A percentile compares a stretch with the other conserved stretches of the same genome.
phyloP scores from a whole-genome alignment of 2,113 vertebrate species.

The Anguilla rostrata region DNA sequence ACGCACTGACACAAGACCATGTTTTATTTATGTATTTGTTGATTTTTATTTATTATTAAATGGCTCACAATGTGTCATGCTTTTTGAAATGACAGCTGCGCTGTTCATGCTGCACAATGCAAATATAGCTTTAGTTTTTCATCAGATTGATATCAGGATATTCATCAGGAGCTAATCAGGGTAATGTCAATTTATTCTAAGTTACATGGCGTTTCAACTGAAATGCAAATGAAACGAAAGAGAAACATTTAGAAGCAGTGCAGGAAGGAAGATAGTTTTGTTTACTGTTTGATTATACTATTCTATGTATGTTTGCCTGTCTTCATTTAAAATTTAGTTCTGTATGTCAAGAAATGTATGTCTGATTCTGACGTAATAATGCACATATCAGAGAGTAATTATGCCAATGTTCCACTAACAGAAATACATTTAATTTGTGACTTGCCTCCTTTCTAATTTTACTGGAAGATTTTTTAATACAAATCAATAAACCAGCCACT shows the following conservation, averaged over 20 bases:
- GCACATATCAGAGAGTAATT: too few relatives aligned
- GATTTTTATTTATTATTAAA: slow-evolving; percentile 64
- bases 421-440: too few relatives aligned
- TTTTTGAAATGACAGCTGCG: slow-evolving; percentile 36
- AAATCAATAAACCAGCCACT: not conserved
- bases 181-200: not conserved
- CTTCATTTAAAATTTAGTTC: too few relatives aligned
- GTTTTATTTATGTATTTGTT: slow-evolving; percentile 62
- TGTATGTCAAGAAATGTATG: too few relatives aligned
- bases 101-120: slow-evolving; percentile 49
- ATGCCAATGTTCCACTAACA: too few relatives aligned
- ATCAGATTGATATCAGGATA: slow-evolving; percentile 30
- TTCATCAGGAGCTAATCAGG: not conserved
- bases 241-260: not conserved
- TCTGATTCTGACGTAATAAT: too few relatives aligned
- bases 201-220: too few relatives aligned
- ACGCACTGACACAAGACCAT: slow-evolving; percentile 55
- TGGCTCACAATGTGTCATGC: slow-evolving; percentile 50
- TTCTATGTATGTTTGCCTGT: too few relatives aligned
- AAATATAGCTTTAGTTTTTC: slow-evolving; percentile 41
- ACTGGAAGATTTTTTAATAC: not conserved
- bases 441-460: not conserved
- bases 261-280: not conserved
- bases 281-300: not conserved
- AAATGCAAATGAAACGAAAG: too few relatives aligned